A percentile compares a stretch with the other conserved stretches of the same genome.
These are phyloP conservation scores for Psix sp. DNA, from an alignment of 1,140 invertebrate species.

Conservation along the genomic window DNA sequence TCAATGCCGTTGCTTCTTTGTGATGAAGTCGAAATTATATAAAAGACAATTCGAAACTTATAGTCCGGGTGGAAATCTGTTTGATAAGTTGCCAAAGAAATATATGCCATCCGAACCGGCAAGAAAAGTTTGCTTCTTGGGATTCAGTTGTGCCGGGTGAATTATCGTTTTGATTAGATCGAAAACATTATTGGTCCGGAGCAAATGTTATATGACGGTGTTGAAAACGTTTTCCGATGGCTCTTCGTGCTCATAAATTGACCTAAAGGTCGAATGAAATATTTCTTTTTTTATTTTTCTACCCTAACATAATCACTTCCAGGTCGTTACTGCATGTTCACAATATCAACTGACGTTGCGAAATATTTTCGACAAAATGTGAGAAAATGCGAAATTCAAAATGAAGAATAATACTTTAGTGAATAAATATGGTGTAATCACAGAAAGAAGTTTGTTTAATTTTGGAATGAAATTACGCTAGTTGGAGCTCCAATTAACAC, in stretches of 20 bases:
- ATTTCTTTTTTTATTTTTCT: conserved; percentile 24
- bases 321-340: too few species aligned
- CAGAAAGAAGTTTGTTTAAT: too few species aligned
- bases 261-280: conserved; percentile 13
- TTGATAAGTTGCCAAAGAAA: conserved; percentile 47
- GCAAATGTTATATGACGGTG: conserved; percentile 43
- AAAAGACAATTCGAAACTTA: conserved; percentile 32
- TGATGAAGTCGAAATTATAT: conserved; percentile 6
- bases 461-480: too few species aligned
- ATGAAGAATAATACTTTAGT: too few species aligned
- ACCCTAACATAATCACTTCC: too few species aligned
- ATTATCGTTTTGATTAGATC: conserved; percentile 55
- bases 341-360: too few species aligned
- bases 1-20: not conserved
- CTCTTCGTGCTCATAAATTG: conserved; percentile 34
- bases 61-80: conserved; percentile 17
- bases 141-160: conserved; percentile 50
- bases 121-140: conserved; percentile 44
- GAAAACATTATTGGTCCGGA: conserved; percentile 47
- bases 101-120: conserved; percentile 4
- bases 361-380: too few species aligned
- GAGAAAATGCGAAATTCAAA: too few species aligned
- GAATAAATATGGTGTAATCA: too few species aligned
- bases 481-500: conserved; percentile 1
- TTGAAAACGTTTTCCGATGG: conserved; percentile 44